These are phyloP conservation scores for Bombus superbus DNA, from an alignment of 1,140 invertebrate genomes.

Conservation along the genomic window DNA sequence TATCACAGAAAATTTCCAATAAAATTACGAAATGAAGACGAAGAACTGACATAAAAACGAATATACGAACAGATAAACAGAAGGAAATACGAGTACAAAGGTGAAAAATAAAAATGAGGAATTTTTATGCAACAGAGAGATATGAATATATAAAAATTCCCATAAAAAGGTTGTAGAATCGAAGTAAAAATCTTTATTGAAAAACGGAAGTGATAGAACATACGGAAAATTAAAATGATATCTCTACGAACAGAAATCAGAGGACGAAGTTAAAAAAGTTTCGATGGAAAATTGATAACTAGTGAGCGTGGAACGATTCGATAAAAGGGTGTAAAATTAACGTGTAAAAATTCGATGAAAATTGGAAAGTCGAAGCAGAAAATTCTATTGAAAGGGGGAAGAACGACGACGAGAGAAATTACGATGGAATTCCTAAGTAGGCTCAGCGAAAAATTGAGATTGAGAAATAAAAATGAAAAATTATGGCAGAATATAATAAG, in stretches of 20 bases:
- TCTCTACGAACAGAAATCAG: too few species aligned
- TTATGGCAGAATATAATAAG: not conserved
- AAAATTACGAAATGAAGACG: not conserved
- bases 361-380: not conserved
- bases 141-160: not conserved
- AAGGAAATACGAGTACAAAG: not conserved
- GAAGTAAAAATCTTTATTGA: not conserved
- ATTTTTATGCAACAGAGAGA: too few species aligned
- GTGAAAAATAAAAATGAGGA: not conserved
- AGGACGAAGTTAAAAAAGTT: not conserved
- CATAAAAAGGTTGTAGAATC: not conserved
- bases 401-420: not conserved
- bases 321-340: not conserved
- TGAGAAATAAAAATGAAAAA: not conserved
- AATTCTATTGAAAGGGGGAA: not conserved
- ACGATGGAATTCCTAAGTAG: not conserved
- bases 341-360: not conserved
- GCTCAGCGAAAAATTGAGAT: not conserved
- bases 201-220: not conserved
- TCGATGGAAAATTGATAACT: not conserved
- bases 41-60: not conserved
- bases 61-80: too few species aligned
- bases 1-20: not conserved
- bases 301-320: not conserved
- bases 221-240: not conserved